phyloP scores from a whole-genome alignment of 2,888 invertebrate genomes.

The Tetragonisca angustula region DNA sequence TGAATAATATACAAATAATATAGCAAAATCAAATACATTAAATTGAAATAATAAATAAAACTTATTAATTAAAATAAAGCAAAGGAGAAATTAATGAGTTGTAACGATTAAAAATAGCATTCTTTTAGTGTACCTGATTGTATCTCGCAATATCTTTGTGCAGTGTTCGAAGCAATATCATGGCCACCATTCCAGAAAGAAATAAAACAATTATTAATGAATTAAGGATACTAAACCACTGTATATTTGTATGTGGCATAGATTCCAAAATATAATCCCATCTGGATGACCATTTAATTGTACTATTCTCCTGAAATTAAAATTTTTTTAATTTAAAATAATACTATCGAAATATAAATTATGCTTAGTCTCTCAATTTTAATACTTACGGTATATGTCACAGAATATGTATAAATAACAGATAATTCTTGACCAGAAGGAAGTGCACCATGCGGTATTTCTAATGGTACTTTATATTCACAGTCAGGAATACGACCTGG shows the following conservation, averaged over 20 bases:
- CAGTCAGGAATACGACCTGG: constrained; percentile 74
- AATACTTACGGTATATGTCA: constrained; percentile 89
- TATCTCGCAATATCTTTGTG: constrained; percentile 99
- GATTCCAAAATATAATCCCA: constrained; percentile 99
- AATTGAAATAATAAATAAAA: neutral
- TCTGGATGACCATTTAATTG: constrained; percentile 98
- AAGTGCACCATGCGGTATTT: constrained; percentile 87
- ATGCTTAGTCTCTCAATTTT: neutral
- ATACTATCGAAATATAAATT: neutral
- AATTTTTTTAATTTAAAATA: neutral
- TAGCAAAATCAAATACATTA: neutral
- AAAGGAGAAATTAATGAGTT: constrained; percentile 4
- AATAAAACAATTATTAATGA: constrained; percentile 98
- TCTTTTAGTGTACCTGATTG: constrained; percentile 89
- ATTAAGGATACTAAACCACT: constrained; percentile 99
- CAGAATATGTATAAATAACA: constrained; percentile 94
- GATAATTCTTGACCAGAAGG: constrained; percentile 85
- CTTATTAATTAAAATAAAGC: neutral
- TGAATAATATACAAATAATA: neutral
- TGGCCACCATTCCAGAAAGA: constrained; percentile 99
- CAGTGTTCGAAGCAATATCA: constrained; percentile 98
- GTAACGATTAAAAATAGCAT: constrained; percentile 19
- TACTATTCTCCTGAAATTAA: constrained; percentile 87
- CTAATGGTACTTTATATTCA: constrained; percentile 86
- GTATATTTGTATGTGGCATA: constrained; percentile 99